phyloP scores from a whole-genome alignment of 2,113 vertebrate genomes.

The Fulmarus glacialis region DNA sequence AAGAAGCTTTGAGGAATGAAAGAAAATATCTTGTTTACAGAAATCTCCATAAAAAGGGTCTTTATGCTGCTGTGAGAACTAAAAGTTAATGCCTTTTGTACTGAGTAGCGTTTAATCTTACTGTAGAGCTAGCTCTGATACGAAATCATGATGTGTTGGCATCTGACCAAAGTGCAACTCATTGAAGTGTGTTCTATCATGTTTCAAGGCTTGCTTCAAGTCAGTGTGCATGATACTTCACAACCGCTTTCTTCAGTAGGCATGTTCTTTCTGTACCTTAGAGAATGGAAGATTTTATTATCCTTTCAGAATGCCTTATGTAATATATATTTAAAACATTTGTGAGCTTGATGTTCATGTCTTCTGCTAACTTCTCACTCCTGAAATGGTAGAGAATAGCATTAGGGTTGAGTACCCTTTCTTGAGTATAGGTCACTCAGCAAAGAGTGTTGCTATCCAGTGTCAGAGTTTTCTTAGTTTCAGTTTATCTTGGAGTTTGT shows the following conservation, averaged over 20 bases:
- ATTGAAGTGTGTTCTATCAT: not conserved
- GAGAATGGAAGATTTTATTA: constrained; percentile 7
- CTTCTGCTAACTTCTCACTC: not conserved
- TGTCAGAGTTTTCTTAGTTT: not conserved
- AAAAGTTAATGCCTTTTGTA: constrained; percentile 17
- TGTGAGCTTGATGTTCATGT: not conserved
- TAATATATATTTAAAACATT: not conserved
- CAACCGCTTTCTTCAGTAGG: not conserved
- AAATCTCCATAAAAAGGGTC: not conserved
- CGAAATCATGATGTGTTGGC: constrained; percentile 12
- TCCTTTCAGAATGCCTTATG: not conserved
- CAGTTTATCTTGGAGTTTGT: not conserved
- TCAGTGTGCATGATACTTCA: not conserved
- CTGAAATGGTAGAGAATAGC: not conserved
- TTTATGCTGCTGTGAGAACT: constrained; percentile 15
- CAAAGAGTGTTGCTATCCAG: not conserved
- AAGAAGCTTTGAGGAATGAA: not conserved
- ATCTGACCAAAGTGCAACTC: constrained; percentile 2
- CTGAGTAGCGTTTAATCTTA: not conserved
- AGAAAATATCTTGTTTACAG: not conserved
- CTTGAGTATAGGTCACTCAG: not conserved
- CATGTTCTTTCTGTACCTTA: not conserved
- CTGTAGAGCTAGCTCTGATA: not conserved
- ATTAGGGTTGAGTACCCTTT: not conserved
- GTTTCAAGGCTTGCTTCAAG: constrained; percentile 8